Conservation (phyloP, 1,140 invertebrate species). For the Dinothrombium tinctorium region DNA sequence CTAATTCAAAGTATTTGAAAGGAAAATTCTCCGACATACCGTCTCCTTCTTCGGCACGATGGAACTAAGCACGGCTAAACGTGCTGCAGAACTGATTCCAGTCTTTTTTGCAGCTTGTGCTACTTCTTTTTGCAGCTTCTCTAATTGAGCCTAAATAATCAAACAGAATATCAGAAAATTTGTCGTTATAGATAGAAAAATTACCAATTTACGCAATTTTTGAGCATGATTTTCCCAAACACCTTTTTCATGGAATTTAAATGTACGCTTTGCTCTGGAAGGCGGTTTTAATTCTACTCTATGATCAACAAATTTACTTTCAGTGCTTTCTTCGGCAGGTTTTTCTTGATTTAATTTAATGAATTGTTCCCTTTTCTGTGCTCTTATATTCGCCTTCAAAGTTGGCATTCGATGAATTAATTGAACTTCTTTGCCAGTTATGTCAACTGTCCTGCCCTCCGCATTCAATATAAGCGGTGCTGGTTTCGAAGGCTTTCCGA, state of each 20-base stretch:
- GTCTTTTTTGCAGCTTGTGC: constrained; percentile 90
- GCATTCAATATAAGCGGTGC: constrained; percentile 72
- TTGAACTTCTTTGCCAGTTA: constrained; percentile 60
- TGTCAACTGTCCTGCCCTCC: constrained; percentile 73
- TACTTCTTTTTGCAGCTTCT: constrained; percentile 85
- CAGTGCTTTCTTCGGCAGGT: constrained; percentile 32
- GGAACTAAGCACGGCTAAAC: constrained; percentile 41
- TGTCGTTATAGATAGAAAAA: too few species aligned
- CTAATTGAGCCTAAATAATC: constrained; percentile 63
- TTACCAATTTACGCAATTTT: constrained; percentile 60
- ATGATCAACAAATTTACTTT: constrained; percentile 47
- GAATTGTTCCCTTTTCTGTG: constrained; percentile 72
- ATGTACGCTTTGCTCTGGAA: constrained; percentile 35
- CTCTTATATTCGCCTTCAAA: constrained; percentile 65
- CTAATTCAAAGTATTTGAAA: constrained; percentile 1
- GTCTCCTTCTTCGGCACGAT: constrained; percentile 49
- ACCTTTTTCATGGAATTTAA: constrained; percentile 85
- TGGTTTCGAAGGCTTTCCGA: constrained; percentile 44
- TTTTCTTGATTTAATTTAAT: constrained; percentile 37
- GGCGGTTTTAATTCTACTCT: constrained; percentile 43
- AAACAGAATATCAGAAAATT: constrained; percentile 1
- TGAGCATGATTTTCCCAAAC: constrained; percentile 78
- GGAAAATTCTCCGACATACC: too few species aligned
- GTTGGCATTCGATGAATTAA: constrained; percentile 72
- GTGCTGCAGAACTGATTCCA: constrained; percentile 90